Percentiles rank a stretch among this genome's conserved stretches.
phyloP scores from a whole-genome alignment of 2,113 vertebrate species.

The Ophthalmolycus amberensis region DNA sequence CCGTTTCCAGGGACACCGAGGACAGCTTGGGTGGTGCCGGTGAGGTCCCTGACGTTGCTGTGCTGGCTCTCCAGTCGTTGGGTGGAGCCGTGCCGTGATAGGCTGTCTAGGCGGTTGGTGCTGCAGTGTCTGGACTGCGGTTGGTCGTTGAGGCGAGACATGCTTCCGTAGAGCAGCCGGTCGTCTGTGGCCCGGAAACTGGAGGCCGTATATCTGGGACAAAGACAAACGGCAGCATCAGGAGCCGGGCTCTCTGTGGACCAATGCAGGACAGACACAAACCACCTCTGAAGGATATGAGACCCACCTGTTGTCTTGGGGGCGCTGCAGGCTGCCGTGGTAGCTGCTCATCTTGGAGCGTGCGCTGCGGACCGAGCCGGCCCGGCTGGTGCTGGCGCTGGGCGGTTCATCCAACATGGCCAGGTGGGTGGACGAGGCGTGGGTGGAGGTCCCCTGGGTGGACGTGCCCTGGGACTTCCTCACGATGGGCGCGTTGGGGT shows the following conservation, averaged over 20 bases:
- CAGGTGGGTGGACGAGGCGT: conserved; percentile 96
- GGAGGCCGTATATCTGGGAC: conserved; percentile 88
- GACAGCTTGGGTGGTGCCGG: conserved; percentile 73
- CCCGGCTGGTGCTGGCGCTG: conserved; percentile 87
- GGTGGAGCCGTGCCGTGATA: conserved; percentile 89
- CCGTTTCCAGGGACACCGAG: conserved; percentile 90
- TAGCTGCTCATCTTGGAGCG: conserved; percentile 96
- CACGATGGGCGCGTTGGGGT: conserved; percentile 91
- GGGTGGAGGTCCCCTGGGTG: conserved; percentile 97
- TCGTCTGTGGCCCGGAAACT: conserved; percentile 90
- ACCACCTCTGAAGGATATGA: rapidly evolving
- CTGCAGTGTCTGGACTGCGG: conserved; percentile 72
- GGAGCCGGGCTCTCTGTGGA: neutral
- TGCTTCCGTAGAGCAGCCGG: conserved; percentile 89
- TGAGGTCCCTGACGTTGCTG: conserved; percentile 91
- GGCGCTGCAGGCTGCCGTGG: conserved; percentile 93
- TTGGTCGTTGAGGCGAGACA: conserved; percentile 87
- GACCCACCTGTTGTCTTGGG: conserved; percentile 90
- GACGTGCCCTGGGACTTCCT: conserved; percentile 96
- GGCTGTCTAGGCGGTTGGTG: conserved; percentile 77
- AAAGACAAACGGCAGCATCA: neutral
- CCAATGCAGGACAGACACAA: neutral
- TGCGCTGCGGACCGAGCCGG: conserved; percentile 90
- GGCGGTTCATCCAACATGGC: conserved; percentile 93
- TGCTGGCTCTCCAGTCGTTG: conserved; percentile 92